Evolutionary conservation across 2,888 invertebrate species (phyloP), one percentile per base, ranked within the genome.

Genomic region (Machimus atricapillus): DNA sequence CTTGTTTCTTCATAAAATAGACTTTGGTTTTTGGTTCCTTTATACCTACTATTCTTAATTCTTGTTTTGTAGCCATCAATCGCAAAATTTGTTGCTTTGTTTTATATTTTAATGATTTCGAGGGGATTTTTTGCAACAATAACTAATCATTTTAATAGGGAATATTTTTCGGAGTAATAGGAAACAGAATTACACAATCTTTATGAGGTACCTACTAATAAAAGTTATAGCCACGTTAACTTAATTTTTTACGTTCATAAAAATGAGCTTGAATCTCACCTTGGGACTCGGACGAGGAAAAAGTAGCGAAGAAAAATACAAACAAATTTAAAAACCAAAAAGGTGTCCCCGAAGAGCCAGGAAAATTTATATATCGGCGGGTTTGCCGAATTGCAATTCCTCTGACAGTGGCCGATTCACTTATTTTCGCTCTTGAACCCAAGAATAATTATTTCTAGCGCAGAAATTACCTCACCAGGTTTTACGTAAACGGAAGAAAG

Each of bases 401-500:
- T 66, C 27, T 66, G 66, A 19, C 66, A 52, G 52, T 52, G 19
- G 52, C 66, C 19, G 43, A 78, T 40, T 78, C 78, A 78, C 78
- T 78, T 78, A 23, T 40, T 78, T 78, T 40, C n/a, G 78, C 46
- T 78, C 78, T 78, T 78, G 40, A 23, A 78, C 78, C 23, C 78
- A 78, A 78, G 78, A 78, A 78, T 78, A 40, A 78, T 78, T 78
- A 78, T 78, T 78, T 78, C 46, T 79, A 79, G 79, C 23, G 31
- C 52, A 79, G n/a, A 52, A 79, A 79, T 79, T 79, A 79, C 79
- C 79, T 79, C 79, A 79, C 27, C 27, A 23, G 23, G 52, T 52
- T 79, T 79, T 52, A 79, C 79, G 79, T 79, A 52, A 79, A 79
- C 79, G 79, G 79, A 46, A 46, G 79, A 46, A 79, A 79, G 52